Evolutionary conservation across 2,797 vertebrate species (phyloP).

Genomic region (Monodelphis domestica): DNA sequence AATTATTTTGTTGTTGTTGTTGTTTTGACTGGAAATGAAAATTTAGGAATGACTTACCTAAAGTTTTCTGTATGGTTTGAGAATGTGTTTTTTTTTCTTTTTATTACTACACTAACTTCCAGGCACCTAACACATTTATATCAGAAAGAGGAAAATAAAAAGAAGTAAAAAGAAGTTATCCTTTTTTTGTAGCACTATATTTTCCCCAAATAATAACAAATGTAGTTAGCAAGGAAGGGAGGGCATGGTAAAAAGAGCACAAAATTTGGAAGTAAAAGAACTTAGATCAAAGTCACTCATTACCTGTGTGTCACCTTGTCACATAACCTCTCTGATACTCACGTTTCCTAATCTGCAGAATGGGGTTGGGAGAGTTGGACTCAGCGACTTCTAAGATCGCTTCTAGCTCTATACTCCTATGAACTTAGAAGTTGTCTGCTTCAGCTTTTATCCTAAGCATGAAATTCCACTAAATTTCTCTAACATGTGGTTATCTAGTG

Average conservation of each 20-base stretch:
- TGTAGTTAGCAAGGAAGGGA: neutral
- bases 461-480: neutral
- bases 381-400: neutral
- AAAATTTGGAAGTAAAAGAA: neutral
- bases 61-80: neutral
- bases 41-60: neutral
- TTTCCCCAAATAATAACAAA: neutral
- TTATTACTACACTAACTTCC: neutral
- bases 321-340: neutral
- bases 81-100: neutral
- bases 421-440: neutral
- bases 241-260: neutral
- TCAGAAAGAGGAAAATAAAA: neutral
- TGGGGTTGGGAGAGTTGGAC: neutral
- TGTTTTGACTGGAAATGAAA: neutral
- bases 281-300: neutral
- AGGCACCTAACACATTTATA: neutral
- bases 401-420: neutral
- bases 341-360: neutral
- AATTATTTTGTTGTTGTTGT: conserved; percentile 8
- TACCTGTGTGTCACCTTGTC: neutral
- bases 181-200: neutral
- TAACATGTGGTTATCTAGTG: neutral
- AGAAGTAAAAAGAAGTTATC: neutral
- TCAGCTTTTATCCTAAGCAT: neutral